Percentiles rank a stretch among this genome's conserved stretches.
phyloP scores from a whole-genome alignment of 2,888 invertebrate genomes.

The Apamea sordens region DNA sequence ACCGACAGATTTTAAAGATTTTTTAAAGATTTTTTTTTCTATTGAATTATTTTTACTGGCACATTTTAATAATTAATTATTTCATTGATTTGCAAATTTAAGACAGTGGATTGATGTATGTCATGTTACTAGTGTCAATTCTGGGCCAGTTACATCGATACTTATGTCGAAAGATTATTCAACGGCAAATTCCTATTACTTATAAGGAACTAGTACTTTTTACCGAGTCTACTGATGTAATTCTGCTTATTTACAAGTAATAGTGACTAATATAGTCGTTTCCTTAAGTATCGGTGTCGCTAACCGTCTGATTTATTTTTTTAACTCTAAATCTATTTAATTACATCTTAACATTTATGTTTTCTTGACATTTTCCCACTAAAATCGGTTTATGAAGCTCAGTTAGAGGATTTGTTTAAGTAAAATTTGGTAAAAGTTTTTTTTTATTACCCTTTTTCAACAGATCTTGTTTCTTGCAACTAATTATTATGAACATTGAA shows the following conservation, averaged over 20 bases:
- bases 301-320: conserved; percentile 26
- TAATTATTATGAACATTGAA: conserved; percentile 75
- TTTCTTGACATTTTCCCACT: conserved; percentile 78
- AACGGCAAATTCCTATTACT: conserved; percentile 23
- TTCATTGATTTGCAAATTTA: conserved; percentile 9
- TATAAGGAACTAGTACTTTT: conserved; percentile 38
- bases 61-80: conserved; percentile 21
- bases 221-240: conserved; percentile 44
- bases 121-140: conserved; percentile 28
- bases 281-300: conserved; percentile 48
- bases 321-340: conserved; percentile 66
- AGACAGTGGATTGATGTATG: conserved; percentile 14
- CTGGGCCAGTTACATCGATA: conserved; percentile 48
- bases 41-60: conserved; percentile 33
- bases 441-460: conserved; percentile 58
- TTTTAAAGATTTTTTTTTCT: conserved; percentile 30
- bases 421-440: conserved; percentile 47
- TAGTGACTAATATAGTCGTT: conserved; percentile 29
- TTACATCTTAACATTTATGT: conserved; percentile 62
- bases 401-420: conserved; percentile 70
- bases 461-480: conserved; percentile 70
- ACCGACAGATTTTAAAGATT: conserved; percentile 12
- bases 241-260: conserved; percentile 50
- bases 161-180: conserved; percentile 28
- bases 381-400: conserved; percentile 86